phyloP scores from a whole-genome alignment of 1,140 invertebrate species.

The Trinorchestia longiramus region DNA sequence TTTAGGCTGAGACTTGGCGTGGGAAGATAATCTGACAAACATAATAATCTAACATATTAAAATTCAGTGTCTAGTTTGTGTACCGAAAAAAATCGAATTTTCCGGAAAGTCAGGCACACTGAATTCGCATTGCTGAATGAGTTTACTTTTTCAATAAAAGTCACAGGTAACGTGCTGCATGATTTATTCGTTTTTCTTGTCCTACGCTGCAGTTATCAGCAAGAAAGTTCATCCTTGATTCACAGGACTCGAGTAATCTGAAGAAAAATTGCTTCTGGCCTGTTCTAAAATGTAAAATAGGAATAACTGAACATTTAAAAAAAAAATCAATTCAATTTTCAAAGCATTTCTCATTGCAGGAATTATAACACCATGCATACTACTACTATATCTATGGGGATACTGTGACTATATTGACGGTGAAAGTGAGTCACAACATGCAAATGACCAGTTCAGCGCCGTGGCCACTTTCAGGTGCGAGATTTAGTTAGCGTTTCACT shows the following conservation, averaged over 20 bases:
- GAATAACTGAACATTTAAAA: neutral
- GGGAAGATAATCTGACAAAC: neutral
- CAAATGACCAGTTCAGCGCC: no score
- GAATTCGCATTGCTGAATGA: neutral
- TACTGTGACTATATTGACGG: no score
- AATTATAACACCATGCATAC: neutral
- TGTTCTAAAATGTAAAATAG: neutral
- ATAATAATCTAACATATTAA: neutral
- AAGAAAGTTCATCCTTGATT: neutral
- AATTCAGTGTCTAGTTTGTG: neutral
- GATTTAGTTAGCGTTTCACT: no score
- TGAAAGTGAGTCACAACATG: no score
- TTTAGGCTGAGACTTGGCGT: neutral
- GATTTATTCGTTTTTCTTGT: neutral
- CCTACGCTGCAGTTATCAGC: neutral
- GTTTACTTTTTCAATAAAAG: neutral
- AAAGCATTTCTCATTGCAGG: neutral
- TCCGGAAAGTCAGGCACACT: neutral
- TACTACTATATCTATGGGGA: no score
- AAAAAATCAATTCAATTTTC: neutral
- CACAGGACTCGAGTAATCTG: neutral
- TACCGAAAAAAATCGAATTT: neutral
- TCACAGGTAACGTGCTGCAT: neutral
- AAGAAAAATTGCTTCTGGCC: neutral
- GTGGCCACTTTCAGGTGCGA: no score